phyloP scores from a whole-genome alignment of 2,113 vertebrate species.

The Pao palembangensis region DNA sequence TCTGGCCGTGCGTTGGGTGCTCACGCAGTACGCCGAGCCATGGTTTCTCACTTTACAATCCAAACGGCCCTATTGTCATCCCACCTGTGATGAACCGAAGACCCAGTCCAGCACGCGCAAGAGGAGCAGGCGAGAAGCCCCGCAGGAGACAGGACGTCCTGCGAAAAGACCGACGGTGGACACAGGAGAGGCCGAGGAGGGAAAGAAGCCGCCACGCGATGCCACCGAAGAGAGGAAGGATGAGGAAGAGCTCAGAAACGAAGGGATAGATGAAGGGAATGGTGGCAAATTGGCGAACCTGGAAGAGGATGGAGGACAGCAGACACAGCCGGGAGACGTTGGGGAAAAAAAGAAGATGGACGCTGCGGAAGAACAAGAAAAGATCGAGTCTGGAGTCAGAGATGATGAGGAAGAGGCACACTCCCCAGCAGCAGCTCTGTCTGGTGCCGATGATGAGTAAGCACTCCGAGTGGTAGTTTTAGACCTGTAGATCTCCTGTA shows the following conservation, averaged over 20 bases:
- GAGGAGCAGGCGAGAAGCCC: slow-evolving; percentile 6
- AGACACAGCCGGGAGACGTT: neutral
- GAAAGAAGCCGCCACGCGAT: neutral
- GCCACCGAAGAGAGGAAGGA: neutral
- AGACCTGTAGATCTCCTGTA: too few relatives aligned
- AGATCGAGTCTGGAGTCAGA: neutral
- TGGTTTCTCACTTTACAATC: slow-evolving; percentile 59
- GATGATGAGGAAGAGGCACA: neutral
- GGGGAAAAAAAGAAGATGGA: neutral
- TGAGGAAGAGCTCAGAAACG: neutral
- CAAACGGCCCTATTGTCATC: slow-evolving; percentile 19
- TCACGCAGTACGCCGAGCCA: slow-evolving; percentile 41
- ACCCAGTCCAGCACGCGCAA: slow-evolving; percentile 38
- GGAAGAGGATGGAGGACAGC: neutral
- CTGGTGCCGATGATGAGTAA: slow-evolving; percentile 27
- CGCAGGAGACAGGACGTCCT: slow-evolving; percentile 7
- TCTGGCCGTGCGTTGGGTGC: slow-evolving; percentile 48
- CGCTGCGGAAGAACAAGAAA: neutral
- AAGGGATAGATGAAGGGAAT: neutral
- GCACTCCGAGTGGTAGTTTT: neutral
- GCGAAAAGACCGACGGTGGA: slow-evolving; percentile 15
- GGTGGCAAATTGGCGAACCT: neutral
- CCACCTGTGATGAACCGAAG: neutral
- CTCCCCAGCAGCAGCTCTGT: neutral
- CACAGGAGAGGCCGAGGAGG: neutral